Conservation (phyloP, 2,888 invertebrate genomes). For the Sinotaia quadrata region DNA sequence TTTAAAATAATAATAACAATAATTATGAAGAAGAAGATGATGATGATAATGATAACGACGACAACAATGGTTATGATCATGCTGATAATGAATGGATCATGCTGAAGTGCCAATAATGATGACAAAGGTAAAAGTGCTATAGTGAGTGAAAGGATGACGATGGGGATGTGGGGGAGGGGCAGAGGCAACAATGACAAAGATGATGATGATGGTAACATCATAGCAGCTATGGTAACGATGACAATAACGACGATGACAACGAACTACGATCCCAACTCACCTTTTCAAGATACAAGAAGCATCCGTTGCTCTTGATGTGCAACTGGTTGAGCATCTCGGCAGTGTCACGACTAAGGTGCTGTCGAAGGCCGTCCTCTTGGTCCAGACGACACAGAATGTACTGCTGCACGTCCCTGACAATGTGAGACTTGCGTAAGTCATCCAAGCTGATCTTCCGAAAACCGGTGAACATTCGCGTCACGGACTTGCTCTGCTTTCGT, state of each 20-base stretch:
- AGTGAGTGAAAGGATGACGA: no score
- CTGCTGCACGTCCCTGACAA: constrained; percentile 94
- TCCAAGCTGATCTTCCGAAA: constrained; percentile 93
- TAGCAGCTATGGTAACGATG: background rate
- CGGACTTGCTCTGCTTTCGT: constrained; percentile 81
- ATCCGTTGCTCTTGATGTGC: constrained; percentile 94
- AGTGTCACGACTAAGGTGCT: constrained; percentile 90
- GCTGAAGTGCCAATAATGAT: no score
- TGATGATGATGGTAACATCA: background rate
- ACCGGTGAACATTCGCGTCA: constrained; percentile 81
- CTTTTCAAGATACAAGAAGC: constrained; percentile 72
- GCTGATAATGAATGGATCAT: no score
- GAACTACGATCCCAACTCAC: constrained; percentile 28
- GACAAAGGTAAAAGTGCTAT: no score
- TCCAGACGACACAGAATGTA: constrained; percentile 90
- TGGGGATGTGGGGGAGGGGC: no score
- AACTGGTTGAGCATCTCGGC: constrained; percentile 95
- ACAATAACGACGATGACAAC: background rate
- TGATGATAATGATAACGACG: no score
- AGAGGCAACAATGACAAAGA: no score
- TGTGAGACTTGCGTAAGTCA: constrained; percentile 85
- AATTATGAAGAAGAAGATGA: no score
- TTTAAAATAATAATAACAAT: no score
- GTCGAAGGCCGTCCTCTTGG: constrained; percentile 88
- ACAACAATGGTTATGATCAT: no score